phyloP scores from a whole-genome alignment of 2,113 vertebrate species.

The Halichoeres trimaculatus region DNA sequence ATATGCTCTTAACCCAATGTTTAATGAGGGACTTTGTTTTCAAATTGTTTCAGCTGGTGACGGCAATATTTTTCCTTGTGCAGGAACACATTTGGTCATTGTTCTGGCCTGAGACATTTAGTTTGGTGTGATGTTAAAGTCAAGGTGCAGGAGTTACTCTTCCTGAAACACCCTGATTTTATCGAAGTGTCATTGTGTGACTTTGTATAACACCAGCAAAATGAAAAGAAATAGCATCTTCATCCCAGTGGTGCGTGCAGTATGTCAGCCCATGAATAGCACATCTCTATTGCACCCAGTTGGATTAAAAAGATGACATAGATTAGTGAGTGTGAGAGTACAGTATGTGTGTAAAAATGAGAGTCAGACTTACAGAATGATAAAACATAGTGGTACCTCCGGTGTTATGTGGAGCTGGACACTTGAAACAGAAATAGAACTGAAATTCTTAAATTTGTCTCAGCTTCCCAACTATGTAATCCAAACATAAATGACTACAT shows the following conservation, averaged over 20 bases:
- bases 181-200: not conserved
- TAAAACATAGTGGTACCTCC: constrained; percentile 43
- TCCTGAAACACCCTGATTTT: not conserved
- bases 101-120: constrained; percentile 16
- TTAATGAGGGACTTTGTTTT: constrained; percentile 28
- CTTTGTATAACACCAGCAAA: constrained; percentile 1
- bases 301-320: constrained; percentile 73
- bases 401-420: constrained; percentile 64
- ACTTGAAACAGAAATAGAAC: constrained; percentile 56
- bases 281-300: constrained; percentile 47
- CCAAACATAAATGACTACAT: constrained; percentile 1
- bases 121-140: constrained; percentile 15
- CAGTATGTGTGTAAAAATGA: constrained; percentile 20
- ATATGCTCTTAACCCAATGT: constrained; percentile 15
- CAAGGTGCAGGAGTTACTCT: constrained; percentile 25
- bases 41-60: constrained; percentile 27
- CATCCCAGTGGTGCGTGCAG: constrained; percentile 34
- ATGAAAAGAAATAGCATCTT: constrained; percentile 43
- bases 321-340: constrained; percentile 53
- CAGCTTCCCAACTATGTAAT: constrained; percentile 12
- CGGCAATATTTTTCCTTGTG: constrained; percentile 3
- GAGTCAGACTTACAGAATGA: constrained; percentile 43
- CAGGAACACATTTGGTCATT: constrained; percentile 1
- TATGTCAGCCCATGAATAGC: constrained; percentile 36
- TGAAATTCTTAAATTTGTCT: constrained; percentile 60